phyloP scores from a whole-genome alignment of 2,113 vertebrate genomes.

The Chionodraco myersi region DNA sequence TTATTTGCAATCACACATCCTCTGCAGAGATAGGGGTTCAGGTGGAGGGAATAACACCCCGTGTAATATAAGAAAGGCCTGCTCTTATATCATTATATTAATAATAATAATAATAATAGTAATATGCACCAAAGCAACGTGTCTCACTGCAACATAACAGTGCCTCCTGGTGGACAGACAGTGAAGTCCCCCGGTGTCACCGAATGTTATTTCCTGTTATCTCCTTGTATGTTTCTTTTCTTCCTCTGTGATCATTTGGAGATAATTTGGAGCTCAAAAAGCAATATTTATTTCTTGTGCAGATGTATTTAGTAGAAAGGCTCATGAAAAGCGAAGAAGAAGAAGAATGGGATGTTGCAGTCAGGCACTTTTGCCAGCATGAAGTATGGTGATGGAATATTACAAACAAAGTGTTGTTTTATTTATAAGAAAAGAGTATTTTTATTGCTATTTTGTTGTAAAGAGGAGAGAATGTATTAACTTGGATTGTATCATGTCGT shows the following conservation, averaged over 20 bases:
- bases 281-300: conserved; percentile 79
- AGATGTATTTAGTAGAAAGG: conserved; percentile 55
- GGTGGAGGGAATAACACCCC: conserved; percentile 22
- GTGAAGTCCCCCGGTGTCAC: conserved; percentile 72
- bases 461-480: conserved; percentile 69
- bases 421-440: conserved; percentile 71
- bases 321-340: conserved; percentile 45
- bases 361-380: conserved; percentile 41
- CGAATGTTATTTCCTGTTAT: conserved; percentile 67
- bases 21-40: conserved; percentile 42
- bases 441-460: conserved; percentile 78
- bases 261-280: conserved; percentile 65
- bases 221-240: conserved; percentile 55
- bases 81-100: conserved; percentile 47
- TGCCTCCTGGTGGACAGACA: conserved; percentile 82
- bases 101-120: conserved; percentile 6
- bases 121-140: conserved; percentile 62
- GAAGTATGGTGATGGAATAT: conserved; percentile 48
- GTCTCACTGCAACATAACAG: conserved; percentile 68
- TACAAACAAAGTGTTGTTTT: conserved; percentile 51
- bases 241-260: conserved; percentile 59
- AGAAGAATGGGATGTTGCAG: conserved; percentile 38
- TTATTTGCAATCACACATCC: conserved; percentile 29
- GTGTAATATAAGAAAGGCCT: conserved; percentile 37
- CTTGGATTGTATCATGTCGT: conserved; percentile 51